Percentiles rank a stretch among this genome's conserved stretches.
phyloP scores from a whole-genome alignment of 37 sponge, comb jelly and placozoan species.

The Theonella swinhoei region DNA sequence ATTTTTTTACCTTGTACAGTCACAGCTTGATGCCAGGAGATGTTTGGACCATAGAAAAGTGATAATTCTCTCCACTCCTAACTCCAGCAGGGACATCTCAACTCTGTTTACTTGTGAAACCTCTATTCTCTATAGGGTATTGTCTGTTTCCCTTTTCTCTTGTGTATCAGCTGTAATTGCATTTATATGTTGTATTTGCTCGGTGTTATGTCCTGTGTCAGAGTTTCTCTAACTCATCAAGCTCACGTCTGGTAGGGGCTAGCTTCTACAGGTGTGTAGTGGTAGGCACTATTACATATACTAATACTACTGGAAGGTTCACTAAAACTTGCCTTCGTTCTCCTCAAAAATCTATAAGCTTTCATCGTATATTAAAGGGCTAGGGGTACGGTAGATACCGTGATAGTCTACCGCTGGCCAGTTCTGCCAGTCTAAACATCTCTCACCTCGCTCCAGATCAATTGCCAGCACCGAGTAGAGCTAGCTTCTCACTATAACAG shows the following conservation, averaged over 20 bases:
- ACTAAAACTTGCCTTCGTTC: background rate
- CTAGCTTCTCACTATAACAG: slow-evolving; percentile 33
- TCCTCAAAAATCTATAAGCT: too few species aligned
- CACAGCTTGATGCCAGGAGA: too few species aligned
- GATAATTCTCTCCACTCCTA: too few species aligned
- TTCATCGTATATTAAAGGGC: slow-evolving; percentile 44
- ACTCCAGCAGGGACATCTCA: too few species aligned
- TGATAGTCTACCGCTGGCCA: slow-evolving; percentile 66
- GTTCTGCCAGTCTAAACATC: slow-evolving; percentile 17
- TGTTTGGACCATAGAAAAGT: too few species aligned
- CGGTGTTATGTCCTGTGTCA: too few species aligned
- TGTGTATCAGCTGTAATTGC: too few species aligned
- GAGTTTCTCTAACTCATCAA: slow-evolving; percentile 8
- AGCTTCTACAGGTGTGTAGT: background rate
- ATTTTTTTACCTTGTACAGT: too few species aligned
- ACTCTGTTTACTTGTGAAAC: too few species aligned
- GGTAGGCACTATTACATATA: background rate
- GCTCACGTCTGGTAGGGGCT: slow-evolving; percentile 31
- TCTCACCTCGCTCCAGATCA: background rate
- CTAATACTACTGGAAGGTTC: background rate
- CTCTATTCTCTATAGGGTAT: too few species aligned
- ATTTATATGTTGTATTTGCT: too few species aligned
- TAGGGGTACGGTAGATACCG: slow-evolving; percentile 36
- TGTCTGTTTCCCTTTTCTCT: too few species aligned
- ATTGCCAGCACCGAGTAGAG: slow-evolving; percentile 14